Percentiles rank a stretch among this genome's conserved stretches.
Conservation (phyloP, 2,888 invertebrate species). For the Cyrtodaria siliqua region DNA sequence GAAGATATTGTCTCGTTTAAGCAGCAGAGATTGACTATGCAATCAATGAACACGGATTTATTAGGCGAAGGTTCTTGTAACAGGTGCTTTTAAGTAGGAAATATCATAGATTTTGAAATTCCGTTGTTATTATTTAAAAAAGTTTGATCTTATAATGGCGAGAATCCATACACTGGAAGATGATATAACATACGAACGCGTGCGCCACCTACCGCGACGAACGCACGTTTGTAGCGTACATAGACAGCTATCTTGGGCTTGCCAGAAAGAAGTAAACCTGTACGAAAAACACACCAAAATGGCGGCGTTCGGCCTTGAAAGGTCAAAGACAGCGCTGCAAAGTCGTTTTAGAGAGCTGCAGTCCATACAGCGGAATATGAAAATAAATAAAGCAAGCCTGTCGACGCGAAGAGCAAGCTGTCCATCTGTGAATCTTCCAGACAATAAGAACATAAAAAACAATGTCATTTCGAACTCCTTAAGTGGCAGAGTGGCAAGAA, state of each 20-base stretch:
- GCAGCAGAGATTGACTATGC: no score
- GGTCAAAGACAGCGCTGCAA: slow-evolving; percentile 64
- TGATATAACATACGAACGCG: slow-evolving; percentile 71
- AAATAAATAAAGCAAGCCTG: slow-evolving; percentile 2
- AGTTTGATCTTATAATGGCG: slow-evolving; percentile 20
- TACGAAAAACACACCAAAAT: slow-evolving; percentile 66
- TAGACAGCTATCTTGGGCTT: slow-evolving; percentile 69
- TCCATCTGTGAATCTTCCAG: slow-evolving; percentile 10
- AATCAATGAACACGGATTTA: no score
- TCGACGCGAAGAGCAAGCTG: slow-evolving; percentile 26
- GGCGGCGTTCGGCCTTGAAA: slow-evolving; percentile 54
- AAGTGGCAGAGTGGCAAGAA: no score
- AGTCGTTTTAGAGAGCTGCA: slow-evolving; percentile 60
- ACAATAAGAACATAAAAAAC: neutral
- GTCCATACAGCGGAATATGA: slow-evolving; percentile 33
- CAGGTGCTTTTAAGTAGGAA: no score
- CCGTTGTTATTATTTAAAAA: no score
- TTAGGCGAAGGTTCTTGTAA: no score
- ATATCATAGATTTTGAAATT: no score
- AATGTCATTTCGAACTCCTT: no score
- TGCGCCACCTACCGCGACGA: slow-evolving; percentile 66
- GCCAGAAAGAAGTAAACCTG: slow-evolving; percentile 65
- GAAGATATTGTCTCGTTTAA: no score
- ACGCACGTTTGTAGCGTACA: slow-evolving; percentile 69
- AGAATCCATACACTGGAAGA: slow-evolving; percentile 65